Percentiles rank a stretch among this genome's conserved stretches.
phyloP scores from a whole-genome alignment of 2,888 invertebrate species.

The Antheraea assamensis region DNA sequence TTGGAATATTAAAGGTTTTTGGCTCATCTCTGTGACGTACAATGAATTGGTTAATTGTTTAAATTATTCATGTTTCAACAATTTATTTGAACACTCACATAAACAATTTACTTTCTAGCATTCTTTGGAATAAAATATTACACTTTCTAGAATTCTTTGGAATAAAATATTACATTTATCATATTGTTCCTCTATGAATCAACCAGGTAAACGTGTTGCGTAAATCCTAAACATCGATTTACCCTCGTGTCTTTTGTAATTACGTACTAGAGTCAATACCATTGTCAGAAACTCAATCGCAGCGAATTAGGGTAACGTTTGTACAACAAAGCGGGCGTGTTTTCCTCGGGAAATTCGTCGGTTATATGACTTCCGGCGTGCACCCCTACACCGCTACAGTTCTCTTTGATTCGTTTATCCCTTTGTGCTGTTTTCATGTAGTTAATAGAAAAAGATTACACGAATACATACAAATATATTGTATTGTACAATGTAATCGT shows the following conservation, averaged over 20 bases:
- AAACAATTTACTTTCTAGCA: no score
- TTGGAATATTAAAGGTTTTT: no score
- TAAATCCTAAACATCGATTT: not conserved
- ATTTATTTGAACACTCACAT: no score
- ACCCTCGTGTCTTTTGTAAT: not conserved
- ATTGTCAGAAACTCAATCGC: constrained; percentile 46
- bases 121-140: not conserved
- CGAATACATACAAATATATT: not conserved
- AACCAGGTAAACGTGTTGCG: not conserved
- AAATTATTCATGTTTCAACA: no score
- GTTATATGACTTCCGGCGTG: constrained; percentile 55
- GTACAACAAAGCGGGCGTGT: constrained; percentile 45
- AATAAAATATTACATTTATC: not conserved
- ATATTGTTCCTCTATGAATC: not conserved
- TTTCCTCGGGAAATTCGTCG: constrained; percentile 59
- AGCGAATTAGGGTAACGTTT: constrained; percentile 50
- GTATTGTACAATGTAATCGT: not conserved
- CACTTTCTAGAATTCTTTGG: not conserved
- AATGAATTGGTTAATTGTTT: no score
- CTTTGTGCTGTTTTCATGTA: not conserved
- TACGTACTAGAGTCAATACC: constrained; percentile 16
- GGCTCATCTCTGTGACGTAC: no score
- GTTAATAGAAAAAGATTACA: constrained; percentile 1
- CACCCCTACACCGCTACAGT: constrained; percentile 33
- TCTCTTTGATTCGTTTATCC: constrained; percentile 11